Percentiles rank a stretch among this genome's conserved stretches.
phyloP scores from a whole-genome alignment of 1,140 invertebrate species.

The Neuroterus valhalla region DNA sequence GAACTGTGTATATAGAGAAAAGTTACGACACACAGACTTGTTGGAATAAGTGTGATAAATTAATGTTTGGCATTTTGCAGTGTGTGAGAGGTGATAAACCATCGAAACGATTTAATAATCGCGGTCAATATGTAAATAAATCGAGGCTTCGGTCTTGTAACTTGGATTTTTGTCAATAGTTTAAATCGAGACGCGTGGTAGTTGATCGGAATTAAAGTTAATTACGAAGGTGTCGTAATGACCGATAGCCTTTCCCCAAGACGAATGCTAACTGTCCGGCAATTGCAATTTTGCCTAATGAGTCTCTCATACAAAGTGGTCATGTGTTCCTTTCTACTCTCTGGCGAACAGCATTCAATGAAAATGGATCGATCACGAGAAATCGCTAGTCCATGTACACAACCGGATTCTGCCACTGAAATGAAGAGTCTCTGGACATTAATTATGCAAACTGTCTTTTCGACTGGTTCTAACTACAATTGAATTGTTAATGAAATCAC shows the following conservation, averaged over 20 bases:
- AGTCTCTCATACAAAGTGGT: constrained; percentile 18
- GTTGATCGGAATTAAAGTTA: constrained; percentile 46
- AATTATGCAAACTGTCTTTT: constrained; percentile 21
- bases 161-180: background rate
- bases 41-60: constrained; percentile 12
- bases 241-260: constrained; percentile 41
- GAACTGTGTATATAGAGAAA: background rate
- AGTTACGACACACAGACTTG: background rate
- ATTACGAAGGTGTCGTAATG: constrained; percentile 55
- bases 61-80: background rate
- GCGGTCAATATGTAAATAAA: constrained; percentile 24
- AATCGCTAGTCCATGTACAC: no score
- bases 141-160: constrained; percentile 12
- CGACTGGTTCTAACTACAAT: background rate
- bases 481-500: background rate
- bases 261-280: constrained; percentile 23
- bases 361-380: no score
- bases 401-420: background rate
- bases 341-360: background rate
- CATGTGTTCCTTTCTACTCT: background rate
- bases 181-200: constrained; percentile 31
- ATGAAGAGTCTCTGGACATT: background rate
- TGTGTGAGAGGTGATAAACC: constrained; percentile 17
- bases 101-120: constrained; percentile 22
- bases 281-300: constrained; percentile 43